phyloP scores from a whole-genome alignment of 2,113 vertebrate genomes.

The Mionectes macconnelli region DNA sequence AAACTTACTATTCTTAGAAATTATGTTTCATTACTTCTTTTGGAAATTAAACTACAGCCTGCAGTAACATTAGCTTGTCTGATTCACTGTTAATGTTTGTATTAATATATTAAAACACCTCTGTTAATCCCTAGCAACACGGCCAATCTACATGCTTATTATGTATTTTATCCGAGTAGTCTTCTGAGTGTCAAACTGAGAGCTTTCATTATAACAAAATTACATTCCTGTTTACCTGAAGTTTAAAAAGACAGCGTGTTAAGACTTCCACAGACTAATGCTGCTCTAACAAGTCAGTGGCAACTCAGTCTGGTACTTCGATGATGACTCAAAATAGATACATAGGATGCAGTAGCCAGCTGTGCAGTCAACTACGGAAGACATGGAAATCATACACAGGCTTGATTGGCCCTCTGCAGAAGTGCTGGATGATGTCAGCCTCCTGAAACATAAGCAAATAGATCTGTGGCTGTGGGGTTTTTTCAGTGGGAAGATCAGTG shows the following conservation, averaged over 20 bases:
- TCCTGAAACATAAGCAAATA: background rate
- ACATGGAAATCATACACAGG: background rate
- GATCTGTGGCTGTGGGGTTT: background rate
- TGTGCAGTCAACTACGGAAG: background rate
- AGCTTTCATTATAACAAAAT: background rate
- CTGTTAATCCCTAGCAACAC: background rate
- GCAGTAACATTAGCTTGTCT: background rate
- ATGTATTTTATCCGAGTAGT: background rate
- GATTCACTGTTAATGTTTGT: background rate
- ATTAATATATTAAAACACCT: background rate
- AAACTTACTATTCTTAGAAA: background rate
- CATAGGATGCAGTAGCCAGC: background rate
- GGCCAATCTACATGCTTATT: background rate
- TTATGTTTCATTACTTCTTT: background rate
- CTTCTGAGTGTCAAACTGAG: background rate
- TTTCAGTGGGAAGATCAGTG: background rate
- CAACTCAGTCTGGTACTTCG: background rate
- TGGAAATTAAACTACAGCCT: background rate
- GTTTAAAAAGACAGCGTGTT: background rate
- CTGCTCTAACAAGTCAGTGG: background rate
- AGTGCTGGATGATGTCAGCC: background rate
- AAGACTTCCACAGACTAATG: background rate
- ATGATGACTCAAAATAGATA: background rate
- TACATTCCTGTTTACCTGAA: slow-evolving; percentile 19
- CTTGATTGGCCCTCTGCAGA: background rate